Conservation (phyloP, 2,797 vertebrate genomes). For the Echiichthys vipera region DNA sequence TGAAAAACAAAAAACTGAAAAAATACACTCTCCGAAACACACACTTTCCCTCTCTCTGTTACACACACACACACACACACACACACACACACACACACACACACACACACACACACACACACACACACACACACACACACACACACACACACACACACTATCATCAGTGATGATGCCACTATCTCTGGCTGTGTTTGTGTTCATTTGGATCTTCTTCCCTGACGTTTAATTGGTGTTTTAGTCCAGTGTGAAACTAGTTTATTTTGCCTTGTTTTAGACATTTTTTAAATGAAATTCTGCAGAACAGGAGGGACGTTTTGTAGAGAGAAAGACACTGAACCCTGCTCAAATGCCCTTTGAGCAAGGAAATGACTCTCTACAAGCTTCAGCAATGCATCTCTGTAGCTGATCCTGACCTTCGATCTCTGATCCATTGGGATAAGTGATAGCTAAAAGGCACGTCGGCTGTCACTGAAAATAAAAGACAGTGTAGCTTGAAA, state of each 20-base stretch:
- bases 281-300: slow-evolving; percentile 13
- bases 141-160: slow-evolving; percentile 9
- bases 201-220: slow-evolving; percentile 50
- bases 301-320: background rate
- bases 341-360: background rate
- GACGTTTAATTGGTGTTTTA: slow-evolving; percentile 47
- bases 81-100: slow-evolving; percentile 15
- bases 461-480: background rate
- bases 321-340: background rate
- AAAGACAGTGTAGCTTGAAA: too few relatives aligned
- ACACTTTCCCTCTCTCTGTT: too few relatives aligned
- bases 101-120: slow-evolving; percentile 18
- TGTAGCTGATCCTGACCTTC: slow-evolving; percentile 1
- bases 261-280: slow-evolving; percentile 17
- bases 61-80: too few relatives aligned
- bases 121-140: slow-evolving; percentile 19
- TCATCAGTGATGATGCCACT: slow-evolving; percentile 40
- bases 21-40: slow-evolving; percentile 7
- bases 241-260: slow-evolving; percentile 45
- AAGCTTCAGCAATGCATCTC: background rate
- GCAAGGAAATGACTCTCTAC: background rate
- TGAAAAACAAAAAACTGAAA: background rate
- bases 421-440: too few relatives aligned
- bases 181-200: slow-evolving; percentile 40
- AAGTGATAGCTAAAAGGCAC: background rate